Evolutionary conservation across 2,113 vertebrate species (phyloP), one percentile per base, ranked within the genome.

Genomic region (Apteryx owenii): DNA sequence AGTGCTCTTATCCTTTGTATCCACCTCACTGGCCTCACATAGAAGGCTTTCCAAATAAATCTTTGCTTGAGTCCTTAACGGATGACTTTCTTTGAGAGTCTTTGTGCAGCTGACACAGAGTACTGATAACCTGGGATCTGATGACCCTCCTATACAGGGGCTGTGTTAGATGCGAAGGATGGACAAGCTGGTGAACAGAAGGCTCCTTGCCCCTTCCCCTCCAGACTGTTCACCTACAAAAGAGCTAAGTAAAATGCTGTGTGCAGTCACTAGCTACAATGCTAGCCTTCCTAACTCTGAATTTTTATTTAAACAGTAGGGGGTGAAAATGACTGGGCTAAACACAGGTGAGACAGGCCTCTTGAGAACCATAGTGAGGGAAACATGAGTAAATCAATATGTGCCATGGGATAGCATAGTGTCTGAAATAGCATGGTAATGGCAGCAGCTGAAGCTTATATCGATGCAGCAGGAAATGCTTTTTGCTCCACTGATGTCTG

Each of bases 11-110:
- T 53, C 83, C 64, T 95, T 96, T 90, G 71, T 81, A 29, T 86
- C 79, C 79, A 88, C 87, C 83, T 95, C 88, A 33, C 81, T 88
- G 89, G 75, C 93, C 86, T 88, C 76, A 89, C 68, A 48, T 51
- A 1, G 85, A 88, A 91, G 77, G 80, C 82, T 94, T 94, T 96
- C 84, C 91, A 96, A 96, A 92, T 95, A 95, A 88, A 95, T 88
- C 89, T 95, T 96, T 29, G 9, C 90, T 71, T 75, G 81, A 95
- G 78, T 94, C 75, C 81, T 75, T 87, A 83, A 44, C 79, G 60
- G 89, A 70, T 61, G 38, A 88, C 54, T 95, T 92, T 89, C 56
- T 94, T 70, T 68, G 78, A 90, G 60, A 87, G 88, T 20, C 72
- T 85, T 73, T 81, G 78, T 78, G 70, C 84, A 56, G 78, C 78